Conservation (phyloP, 2,113 vertebrate species). For the Channa argus region DNA sequence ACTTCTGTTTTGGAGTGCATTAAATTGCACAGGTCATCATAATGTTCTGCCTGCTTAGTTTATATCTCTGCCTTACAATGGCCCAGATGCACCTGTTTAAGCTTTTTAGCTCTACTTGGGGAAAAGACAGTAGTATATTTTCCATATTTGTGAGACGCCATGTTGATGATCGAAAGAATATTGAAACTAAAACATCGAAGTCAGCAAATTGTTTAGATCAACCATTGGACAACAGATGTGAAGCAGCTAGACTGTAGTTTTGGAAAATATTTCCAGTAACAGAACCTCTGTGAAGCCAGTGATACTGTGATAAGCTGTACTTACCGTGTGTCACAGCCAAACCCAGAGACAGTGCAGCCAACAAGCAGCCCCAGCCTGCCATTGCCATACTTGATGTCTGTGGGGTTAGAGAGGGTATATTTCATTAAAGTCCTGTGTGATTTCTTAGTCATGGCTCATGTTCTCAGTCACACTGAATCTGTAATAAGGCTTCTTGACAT, state of each 20-base stretch:
- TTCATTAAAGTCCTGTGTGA: neutral
- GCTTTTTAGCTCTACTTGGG: no score
- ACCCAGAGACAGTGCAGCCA: conserved; percentile 5
- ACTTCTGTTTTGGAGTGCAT: no score
- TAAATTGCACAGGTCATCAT: no score
- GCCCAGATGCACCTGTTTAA: no score
- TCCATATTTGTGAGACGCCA: no score
- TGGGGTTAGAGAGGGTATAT: neutral
- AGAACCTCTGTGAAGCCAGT: neutral
- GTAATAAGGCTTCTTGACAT: conserved; percentile 9
- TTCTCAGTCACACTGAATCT: neutral
- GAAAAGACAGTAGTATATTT: no score
- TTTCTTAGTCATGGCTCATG: neutral
- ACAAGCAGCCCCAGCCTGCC: neutral
- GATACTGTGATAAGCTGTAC: conserved; percentile 9
- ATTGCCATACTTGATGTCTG: conserved; percentile 29
- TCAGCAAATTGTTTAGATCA: neutral
- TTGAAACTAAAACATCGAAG: neutral
- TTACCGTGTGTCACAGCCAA: conserved; percentile 28
- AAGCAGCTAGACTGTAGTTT: neutral
- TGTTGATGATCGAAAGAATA: neutral
- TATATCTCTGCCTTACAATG: no score
- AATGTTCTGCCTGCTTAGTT: no score
- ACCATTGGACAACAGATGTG: no score
- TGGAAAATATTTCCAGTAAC: neutral